Conservation (phyloP, 2,888 invertebrate genomes). For the Oeneis ivallda region DNA sequence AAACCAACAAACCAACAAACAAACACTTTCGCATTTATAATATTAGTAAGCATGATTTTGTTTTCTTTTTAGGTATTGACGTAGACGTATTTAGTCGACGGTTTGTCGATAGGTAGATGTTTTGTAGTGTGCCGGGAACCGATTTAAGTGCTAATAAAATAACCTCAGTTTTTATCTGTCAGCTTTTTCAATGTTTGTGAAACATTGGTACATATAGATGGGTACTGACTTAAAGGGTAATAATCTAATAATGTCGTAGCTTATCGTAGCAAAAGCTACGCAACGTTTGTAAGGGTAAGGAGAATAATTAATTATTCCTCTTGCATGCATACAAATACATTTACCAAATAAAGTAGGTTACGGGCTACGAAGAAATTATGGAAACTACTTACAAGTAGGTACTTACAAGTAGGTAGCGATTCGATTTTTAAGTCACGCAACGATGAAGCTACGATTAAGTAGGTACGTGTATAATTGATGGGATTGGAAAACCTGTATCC, state of each 20-base stretch:
- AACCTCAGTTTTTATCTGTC: no score
- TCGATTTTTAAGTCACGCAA: constrained; percentile 26
- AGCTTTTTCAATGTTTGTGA: no score
- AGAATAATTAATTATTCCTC: neutral
- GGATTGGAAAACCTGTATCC: constrained; percentile 13
- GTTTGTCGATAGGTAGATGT: no score
- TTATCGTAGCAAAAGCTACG: constrained; percentile 12
- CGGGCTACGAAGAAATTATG: neutral
- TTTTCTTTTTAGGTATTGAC: no score
- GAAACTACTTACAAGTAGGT: neutral
- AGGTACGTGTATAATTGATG: constrained; percentile 24
- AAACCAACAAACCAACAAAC: no score
- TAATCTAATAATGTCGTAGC: neutral
- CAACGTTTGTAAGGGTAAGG: neutral
- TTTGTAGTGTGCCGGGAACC: no score
- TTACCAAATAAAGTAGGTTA: neutral
- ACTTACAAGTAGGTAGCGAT: neutral
- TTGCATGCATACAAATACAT: neutral
- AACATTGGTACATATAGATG: no score
- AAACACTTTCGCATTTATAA: no score
- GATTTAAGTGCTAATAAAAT: no score
- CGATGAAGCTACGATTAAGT: constrained; percentile 4
- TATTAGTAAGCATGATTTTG: no score
- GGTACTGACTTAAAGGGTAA: no score
- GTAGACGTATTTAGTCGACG: no score